phyloP scores from a whole-genome alignment of 2,113 vertebrate species.

The Origma solitaria region DNA sequence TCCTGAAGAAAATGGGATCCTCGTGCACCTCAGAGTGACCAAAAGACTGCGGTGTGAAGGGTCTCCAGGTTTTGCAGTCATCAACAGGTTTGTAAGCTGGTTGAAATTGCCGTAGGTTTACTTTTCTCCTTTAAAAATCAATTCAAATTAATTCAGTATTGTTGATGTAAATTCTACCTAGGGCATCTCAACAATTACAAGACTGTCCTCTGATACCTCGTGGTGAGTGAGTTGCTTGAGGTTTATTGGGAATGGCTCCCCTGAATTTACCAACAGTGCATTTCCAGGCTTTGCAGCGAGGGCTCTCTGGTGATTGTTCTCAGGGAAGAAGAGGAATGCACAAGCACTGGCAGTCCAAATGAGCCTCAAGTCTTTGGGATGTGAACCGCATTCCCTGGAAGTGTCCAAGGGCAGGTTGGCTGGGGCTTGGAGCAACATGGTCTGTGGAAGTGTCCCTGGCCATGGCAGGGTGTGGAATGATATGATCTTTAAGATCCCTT shows the following conservation, averaged over 20 bases:
- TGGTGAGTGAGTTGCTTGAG: not conserved
- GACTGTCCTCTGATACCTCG: not conserved
- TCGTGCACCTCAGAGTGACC: not conserved
- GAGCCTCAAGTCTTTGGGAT: not conserved
- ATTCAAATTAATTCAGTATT: not conserved
- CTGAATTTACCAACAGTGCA: not conserved
- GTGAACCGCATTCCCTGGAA: not conserved
- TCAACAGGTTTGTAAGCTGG: not conserved
- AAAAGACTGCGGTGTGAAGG: not conserved
- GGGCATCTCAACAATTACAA: too few relatives aligned
- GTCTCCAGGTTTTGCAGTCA: not conserved
- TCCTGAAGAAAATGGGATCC: not conserved
- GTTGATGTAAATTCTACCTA: not conserved
- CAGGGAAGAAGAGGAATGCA: not conserved
- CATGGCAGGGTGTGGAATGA: too few relatives aligned
- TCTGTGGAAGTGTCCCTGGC: not conserved
- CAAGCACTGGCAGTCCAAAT: not conserved
- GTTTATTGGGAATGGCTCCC: not conserved
- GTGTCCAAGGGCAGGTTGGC: not conserved
- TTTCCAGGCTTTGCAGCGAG: not conserved
- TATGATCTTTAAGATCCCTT: not conserved
- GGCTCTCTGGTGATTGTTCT: rapidly evolving
- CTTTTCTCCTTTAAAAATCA: not conserved
- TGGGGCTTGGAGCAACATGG: not conserved
- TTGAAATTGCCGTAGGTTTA: not conserved